Base-by-base conservation (phyloP, 2,888 invertebrate genomes). In the Apotomis capreana region DNA sequence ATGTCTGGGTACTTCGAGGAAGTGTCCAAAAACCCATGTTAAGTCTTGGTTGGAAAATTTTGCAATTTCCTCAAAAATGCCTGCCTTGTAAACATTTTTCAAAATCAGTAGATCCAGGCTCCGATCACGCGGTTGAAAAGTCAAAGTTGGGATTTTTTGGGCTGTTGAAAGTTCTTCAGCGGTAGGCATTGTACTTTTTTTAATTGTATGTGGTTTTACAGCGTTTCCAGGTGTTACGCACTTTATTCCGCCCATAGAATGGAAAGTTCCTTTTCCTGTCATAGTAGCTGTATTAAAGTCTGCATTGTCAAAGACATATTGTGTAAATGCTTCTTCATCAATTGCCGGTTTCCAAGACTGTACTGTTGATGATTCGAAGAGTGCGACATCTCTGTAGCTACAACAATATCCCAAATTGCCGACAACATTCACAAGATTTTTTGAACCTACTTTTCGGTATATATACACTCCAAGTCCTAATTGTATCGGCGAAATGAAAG, bases 251-350 rank as follows among this genome's bases (percentile, higher is more conserved):
- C 68, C 68, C 68, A 55, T 15, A 26, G 55, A 55, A 26, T 55
- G 55, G 55, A 55, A 55, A 13, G 55, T 55, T 55, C 55, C 68
- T 49, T 59, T 57, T 57, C 59, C 68, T 13, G 57, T 59, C 36
- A 68, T 44, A 49, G 68, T 68, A n/a, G 57, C 59, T 57, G 49
- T 68, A 59, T 68, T 68, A 49, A 58, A 68, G 46, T 68, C 68
- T 44, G 68, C 68, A 68, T 68, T 68, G 12, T 68, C 59, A 36
- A 59, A 68, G 13, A 68, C 68, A 49, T 46, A 68, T 68, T 68
- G 68, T 12, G 55, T 55, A 55, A 26, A 46, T 63, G 46, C 46
- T 49, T 36, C 12, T 63, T 63, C 51, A 44, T 36, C 55, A 55
- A 55, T 55, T 26, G 6, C 13, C 26, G 55, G 55, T 13, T 55